A percentile compares a stretch with the other conserved stretches of the same genome.
Conservation (phyloP, 2,888 invertebrate genomes). For the Drosophila paranaensis region DNA sequence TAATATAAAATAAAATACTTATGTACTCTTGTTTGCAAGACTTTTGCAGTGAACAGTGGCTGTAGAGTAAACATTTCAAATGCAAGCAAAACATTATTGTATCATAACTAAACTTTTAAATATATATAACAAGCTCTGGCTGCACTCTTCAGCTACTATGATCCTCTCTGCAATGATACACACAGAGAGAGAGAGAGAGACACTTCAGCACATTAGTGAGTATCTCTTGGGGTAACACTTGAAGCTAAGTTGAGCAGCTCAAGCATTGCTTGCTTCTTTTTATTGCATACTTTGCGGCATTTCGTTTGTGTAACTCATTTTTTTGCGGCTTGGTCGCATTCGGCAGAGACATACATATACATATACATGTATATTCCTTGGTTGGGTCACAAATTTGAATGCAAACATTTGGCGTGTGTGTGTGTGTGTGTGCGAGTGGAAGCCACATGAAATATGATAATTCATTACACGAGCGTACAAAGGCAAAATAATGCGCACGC, state of each 20-base stretch:
- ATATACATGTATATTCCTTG: conserved; percentile 1
- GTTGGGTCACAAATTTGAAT: conserved; percentile 69
- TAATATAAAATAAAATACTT: background rate
- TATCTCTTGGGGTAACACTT: conserved; percentile 2
- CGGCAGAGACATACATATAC: background rate
- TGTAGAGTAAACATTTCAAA: background rate
- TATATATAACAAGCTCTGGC: background rate
- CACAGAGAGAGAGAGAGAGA: too few relatives aligned
- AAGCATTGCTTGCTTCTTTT: conserved; percentile 42
- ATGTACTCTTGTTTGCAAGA: too few relatives aligned
- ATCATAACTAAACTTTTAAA: background rate
- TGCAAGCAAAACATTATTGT: background rate
- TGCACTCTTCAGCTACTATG: background rate
- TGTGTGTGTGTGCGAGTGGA: conserved; percentile 31
- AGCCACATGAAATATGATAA: conserved; percentile 78
- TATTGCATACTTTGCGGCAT: conserved; percentile 77
- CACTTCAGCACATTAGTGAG: conserved; percentile 13
- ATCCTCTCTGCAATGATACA: too few relatives aligned
- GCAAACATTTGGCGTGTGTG: conserved; percentile 56
- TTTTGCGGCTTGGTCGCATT: conserved; percentile 46
- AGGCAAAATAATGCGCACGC: conserved; percentile 53
- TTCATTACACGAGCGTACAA: conserved; percentile 75
- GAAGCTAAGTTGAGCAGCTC: background rate
- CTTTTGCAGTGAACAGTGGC: too few relatives aligned
- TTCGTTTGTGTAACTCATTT: conserved; percentile 66